These are phyloP conservation scores for Diplolepis rosae DNA, from an alignment of 2,888 invertebrate species.

Conservation along the genomic window DNA sequence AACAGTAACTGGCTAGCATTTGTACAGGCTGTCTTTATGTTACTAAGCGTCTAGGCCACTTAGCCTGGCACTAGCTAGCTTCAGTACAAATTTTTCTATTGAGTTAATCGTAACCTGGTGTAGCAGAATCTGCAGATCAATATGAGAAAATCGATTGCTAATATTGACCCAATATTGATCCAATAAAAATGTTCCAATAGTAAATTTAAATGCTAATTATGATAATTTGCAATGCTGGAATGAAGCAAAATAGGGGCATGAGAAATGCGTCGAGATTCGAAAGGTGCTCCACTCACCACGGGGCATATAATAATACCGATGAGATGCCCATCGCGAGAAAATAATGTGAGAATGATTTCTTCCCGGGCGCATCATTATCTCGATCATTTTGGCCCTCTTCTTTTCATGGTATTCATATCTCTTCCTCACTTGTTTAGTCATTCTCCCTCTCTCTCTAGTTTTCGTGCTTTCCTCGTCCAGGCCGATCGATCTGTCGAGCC, in stretches of 20 bases:
- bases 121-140: no score
- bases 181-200: no score
- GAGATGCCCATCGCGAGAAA: slow-evolving; percentile 66
- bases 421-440: slow-evolving; percentile 35
- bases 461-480: slow-evolving; percentile 38
- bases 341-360: slow-evolving; percentile 73
- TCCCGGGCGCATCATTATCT: slow-evolving; percentile 65
- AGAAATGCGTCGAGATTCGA: slow-evolving; percentile 30
- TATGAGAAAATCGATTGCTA: no score
- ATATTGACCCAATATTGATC: no score
- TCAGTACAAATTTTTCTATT: no score
- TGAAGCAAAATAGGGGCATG: slow-evolving; percentile 8
- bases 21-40: no score
- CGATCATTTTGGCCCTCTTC: slow-evolving; percentile 43
- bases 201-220: no score
- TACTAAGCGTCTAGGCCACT: no score
- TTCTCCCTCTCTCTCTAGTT: slow-evolving; percentile 42
- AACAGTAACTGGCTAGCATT: no score
- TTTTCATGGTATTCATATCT: slow-evolving; percentile 33
- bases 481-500: slow-evolving; percentile 66
- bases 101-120: no score
- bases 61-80: no score
- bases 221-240: neutral
- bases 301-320: slow-evolving; percentile 41
- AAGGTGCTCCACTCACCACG: slow-evolving; percentile 29